These are phyloP conservation scores for Leptodactylus fuscus DNA, from an alignment of 2,113 vertebrate species.

Conservation along the genomic window DNA sequence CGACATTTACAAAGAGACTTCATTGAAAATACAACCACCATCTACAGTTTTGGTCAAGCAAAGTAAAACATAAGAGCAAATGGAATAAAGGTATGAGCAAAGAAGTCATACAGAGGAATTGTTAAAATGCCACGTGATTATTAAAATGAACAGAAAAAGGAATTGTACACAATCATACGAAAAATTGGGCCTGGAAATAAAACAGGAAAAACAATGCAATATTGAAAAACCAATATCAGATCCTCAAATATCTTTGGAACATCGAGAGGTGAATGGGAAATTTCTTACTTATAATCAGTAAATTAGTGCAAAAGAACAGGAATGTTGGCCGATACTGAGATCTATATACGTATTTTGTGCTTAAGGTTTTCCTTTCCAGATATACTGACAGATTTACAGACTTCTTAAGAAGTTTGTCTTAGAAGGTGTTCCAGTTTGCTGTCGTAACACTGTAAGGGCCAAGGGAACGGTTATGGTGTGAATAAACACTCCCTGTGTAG, in stretches of 20 bases:
- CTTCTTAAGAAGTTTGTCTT: not conserved
- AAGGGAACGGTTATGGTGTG: not conserved
- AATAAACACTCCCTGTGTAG: not conserved
- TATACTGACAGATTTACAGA: not conserved
- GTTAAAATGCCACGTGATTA: not conserved
- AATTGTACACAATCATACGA: not conserved
- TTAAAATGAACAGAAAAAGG: slow-evolving; percentile 6
- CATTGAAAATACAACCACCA: slow-evolving; percentile 64
- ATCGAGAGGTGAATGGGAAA: too few relatives aligned
- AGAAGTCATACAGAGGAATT: not conserved
- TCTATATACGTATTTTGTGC: not conserved
- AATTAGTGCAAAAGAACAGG: not conserved
- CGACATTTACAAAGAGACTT: slow-evolving; percentile 64
- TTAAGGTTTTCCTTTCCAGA: not conserved
- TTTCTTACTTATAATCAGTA: not conserved
- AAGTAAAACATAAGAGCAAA: slow-evolving; percentile 58
- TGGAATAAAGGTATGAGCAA: not conserved
- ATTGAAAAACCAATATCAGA: not conserved
- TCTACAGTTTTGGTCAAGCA: slow-evolving; percentile 42
- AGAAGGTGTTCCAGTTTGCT: not conserved
- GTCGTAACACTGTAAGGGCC: not conserved
- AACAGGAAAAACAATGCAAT: not conserved
- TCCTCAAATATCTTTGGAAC: not conserved
- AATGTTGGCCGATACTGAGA: not conserved
- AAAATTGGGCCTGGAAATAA: not conserved